Conservation (phyloP, 1,140 invertebrate species). For the Bilobella aurantiaca region DNA sequence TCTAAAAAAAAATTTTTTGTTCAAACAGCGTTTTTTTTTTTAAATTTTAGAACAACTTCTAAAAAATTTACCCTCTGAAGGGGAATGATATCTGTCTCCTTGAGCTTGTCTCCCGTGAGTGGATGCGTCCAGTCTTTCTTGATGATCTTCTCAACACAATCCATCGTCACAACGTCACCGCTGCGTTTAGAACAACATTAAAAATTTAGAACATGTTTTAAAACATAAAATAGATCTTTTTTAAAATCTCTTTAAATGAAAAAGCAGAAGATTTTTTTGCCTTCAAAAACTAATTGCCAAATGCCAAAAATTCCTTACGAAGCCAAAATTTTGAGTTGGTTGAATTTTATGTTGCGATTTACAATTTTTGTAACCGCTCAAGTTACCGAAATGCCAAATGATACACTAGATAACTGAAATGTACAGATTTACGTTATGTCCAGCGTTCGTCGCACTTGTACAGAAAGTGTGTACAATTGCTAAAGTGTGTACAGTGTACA, state of each 20-base stretch:
- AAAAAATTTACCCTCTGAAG: conserved; percentile 62
- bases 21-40: conserved; percentile 22
- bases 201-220: no score
- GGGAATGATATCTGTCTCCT: conserved; percentile 83
- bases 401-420: no score
- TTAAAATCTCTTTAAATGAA: conserved; percentile 5
- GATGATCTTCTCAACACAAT: conserved; percentile 92
- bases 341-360: neutral
- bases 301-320: no score
- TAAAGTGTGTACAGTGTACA: no score
- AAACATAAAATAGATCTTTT: conserved; percentile 1
- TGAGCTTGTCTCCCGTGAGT: conserved; percentile 72
- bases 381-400: no score
- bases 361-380: no score
- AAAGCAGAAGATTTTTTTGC: neutral
- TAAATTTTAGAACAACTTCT: conserved; percentile 6
- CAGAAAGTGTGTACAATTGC: no score
- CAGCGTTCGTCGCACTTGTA: no score
- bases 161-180: conserved; percentile 91
- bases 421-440: no score
- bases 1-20: no score
- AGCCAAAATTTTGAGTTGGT: no score
- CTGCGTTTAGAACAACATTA: conserved; percentile 46
- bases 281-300: conserved; percentile 4
- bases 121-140: conserved; percentile 97